Evolutionary conservation across 2,888 invertebrate species (phyloP), one percentile per base, ranked within the genome.

Genomic region (Tryphoninae sp.): DNA sequence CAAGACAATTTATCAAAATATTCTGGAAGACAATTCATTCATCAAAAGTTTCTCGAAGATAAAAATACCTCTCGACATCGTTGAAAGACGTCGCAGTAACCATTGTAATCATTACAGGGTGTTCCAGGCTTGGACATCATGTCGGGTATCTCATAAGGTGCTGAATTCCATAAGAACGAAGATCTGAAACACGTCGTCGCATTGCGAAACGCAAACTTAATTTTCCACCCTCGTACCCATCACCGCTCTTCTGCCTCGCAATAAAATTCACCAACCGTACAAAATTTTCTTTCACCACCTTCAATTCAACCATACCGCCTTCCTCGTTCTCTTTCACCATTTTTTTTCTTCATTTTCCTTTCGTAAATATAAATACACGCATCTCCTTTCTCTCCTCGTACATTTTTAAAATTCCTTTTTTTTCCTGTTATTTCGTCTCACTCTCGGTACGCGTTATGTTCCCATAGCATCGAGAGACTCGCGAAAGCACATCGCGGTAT

Each of bases 91-190:
- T 95, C 95, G 89, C 95, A 95, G 88, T 95, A 95, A 92, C 97
- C 97, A 90, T 96, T 97, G 92, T 97, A 97, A 89, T 97, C 96
- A 91, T 97, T 97, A 92, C 97, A 97, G 0, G 97, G 97, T 62
- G 97, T 97, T 81, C 98, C 98, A 0, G 98, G 96, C 89, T 97
- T 97, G 65, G 97, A 96, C 90, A 95, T 96, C 95, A 97, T 96
- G 89, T 97, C 96, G 0, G 98, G 98, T 86, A 98, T 96, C 92
- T 97, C 97, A 89, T 95, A 97, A 0, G 97, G 97, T 84, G 95
- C 93, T 75, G 95, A 94, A 92, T 97, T 97, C 97, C 97, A 97
- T 85, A 95, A 95, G 93, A 97, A 97, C 55, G 97, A 97, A 61
- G 97, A 97, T 85, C 94, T 94, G 87, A 62, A 86, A 87, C 75